phyloP scores from a whole-genome alignment of 2,797 vertebrate genomes.

The Hoplostethus atlanticus region DNA sequence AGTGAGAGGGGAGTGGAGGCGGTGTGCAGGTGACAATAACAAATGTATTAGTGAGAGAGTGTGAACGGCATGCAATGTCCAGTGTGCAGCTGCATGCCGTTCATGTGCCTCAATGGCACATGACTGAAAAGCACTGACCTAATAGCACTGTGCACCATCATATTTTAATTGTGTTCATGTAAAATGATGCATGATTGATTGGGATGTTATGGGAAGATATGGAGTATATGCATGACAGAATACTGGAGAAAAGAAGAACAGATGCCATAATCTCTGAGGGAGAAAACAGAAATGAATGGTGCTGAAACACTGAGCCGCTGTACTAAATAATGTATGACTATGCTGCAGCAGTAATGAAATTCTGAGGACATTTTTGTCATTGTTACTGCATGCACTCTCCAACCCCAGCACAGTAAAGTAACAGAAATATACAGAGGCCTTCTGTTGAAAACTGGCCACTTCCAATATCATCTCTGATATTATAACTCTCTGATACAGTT shows the following conservation, averaged over 20 bases:
- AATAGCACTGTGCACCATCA: not conserved
- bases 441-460: conserved; percentile 49
- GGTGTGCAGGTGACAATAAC: conserved; percentile 79
- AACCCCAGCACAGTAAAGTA: conserved; percentile 44
- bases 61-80: not conserved
- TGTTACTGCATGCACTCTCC: conserved; percentile 59
- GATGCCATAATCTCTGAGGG: conserved; percentile 65
- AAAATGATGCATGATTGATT: conserved; percentile 12
- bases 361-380: conserved; percentile 68
- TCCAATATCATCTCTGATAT: conserved; percentile 63
- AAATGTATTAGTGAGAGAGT: not conserved
- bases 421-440: conserved; percentile 62
- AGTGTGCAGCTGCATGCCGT: not conserved
- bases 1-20: conserved; percentile 75
- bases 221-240: conserved; percentile 31
- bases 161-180: conserved; percentile 8
- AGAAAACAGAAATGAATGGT: conserved; percentile 70
- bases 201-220: conserved; percentile 12
- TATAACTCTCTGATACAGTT: conserved; percentile 68
- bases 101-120: not conserved
- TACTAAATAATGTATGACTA: conserved; percentile 83
- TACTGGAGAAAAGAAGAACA: conserved; percentile 54
- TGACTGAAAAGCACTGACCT: not conserved
- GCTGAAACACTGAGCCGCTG: conserved; percentile 73
- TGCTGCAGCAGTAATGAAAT: conserved; percentile 81